Percentiles rank a stretch among this genome's conserved stretches.
phyloP scores from a whole-genome alignment of 1,140 invertebrate species.

The Sminthurides bifidus region DNA sequence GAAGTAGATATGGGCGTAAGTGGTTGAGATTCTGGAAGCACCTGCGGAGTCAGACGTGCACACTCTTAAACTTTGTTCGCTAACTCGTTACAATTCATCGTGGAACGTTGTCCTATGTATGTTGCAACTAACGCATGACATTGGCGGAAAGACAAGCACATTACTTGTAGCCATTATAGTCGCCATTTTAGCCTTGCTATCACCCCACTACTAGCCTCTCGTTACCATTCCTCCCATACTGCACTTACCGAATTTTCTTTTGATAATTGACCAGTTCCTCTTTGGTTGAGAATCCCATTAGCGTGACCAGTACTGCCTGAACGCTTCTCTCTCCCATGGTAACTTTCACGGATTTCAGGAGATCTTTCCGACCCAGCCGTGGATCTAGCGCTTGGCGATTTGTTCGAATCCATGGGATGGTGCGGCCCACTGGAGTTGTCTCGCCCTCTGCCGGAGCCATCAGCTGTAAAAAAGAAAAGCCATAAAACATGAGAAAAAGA shows the following conservation, averaged over 20 bases:
- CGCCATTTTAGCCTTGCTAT: no score
- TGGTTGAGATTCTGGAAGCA: constrained; percentile 28
- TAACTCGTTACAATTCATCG: not conserved
- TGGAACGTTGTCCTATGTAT: no score
- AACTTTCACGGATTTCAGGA: constrained; percentile 22
- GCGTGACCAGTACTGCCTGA: constrained; percentile 8
- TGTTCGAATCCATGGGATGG: constrained; percentile 20
- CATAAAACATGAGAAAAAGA: not conserved
- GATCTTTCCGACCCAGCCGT: constrained; percentile 17
- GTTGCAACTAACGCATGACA: no score
- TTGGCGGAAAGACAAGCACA: no score
- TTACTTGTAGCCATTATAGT: no score
- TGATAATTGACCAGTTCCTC: constrained; percentile 14
- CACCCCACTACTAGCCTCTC: no score
- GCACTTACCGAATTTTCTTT: constrained; percentile 25
- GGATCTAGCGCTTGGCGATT: constrained; percentile 18
- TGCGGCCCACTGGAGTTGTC: constrained; percentile 20
- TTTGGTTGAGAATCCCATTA: constrained; percentile 14
- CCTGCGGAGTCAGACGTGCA: constrained; percentile 2
- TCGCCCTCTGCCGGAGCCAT: constrained; percentile 21
- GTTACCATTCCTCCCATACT: no score
- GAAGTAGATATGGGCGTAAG: constrained; percentile 29
- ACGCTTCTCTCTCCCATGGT: constrained; percentile 21
- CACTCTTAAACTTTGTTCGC: not conserved
- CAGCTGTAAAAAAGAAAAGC: constrained; percentile 5